Evolutionary conservation across 30 jellyfish, hydroid and myxozoan genomes (phyloP).

Genomic region (Cassiopea xamachana): DNA sequence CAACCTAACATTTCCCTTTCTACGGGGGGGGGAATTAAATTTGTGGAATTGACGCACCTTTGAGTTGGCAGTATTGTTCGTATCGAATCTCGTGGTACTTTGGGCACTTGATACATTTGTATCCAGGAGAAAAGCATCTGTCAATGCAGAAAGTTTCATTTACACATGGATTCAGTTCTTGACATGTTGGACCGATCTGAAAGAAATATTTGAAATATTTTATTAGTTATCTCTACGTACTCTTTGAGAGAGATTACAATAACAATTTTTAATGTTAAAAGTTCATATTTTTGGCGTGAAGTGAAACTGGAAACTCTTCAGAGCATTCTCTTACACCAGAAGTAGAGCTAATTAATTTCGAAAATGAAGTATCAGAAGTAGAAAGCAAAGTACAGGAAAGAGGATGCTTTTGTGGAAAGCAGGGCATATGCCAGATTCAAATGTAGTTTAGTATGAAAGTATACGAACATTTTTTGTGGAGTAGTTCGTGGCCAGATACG

Average conservation of each 20-base stretch:
- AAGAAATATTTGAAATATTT: not conserved
- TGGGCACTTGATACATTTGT: constrained; percentile 1
- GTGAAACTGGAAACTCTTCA: too few species aligned
- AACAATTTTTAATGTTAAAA: too few species aligned
- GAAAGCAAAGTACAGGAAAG: too few species aligned
- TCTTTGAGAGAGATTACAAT: too few species aligned
- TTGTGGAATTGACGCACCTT: not conserved
- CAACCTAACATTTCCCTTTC: too few species aligned
- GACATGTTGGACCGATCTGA: not conserved
- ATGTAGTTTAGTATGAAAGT: not conserved
- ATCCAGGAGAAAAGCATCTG: not conserved
- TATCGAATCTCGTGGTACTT: constrained; percentile 5
- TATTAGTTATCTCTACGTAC: too few species aligned
- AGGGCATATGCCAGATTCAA: not conserved
- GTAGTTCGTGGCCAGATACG: constrained; percentile 5
- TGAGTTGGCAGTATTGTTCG: constrained; percentile 5
- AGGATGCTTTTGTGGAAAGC: too few species aligned
- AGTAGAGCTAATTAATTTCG: too few species aligned
- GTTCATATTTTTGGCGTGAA: too few species aligned
- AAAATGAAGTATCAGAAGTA: too few species aligned
- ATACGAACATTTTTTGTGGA: not conserved
- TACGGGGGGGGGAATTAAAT: too few species aligned
- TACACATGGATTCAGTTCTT: not conserved
- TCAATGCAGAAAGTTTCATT: not conserved
- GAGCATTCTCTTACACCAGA: too few species aligned